These are phyloP conservation scores for Andrena cerasifolii DNA, from an alignment of 1,140 invertebrate species.

Conservation along the genomic window DNA sequence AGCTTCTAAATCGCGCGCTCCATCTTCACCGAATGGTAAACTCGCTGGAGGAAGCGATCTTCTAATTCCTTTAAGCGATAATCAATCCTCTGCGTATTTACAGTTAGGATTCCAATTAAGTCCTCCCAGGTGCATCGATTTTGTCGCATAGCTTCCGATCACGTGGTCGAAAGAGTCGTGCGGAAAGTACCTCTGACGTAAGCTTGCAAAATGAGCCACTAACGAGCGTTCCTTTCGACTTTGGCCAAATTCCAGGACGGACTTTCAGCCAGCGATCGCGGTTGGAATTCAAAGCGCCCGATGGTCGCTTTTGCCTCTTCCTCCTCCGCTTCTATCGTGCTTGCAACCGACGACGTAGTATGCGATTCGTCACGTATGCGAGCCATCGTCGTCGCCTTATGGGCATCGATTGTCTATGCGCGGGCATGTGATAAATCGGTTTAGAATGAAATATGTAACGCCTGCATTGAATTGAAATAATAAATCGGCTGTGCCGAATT, in stretches of 20 bases:
- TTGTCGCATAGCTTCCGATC: constrained; percentile 35
- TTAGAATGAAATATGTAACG: constrained; percentile 35
- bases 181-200: constrained; percentile 34
- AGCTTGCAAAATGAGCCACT: constrained; percentile 25
- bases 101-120: not conserved
- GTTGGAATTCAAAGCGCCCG: constrained; percentile 63
- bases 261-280: constrained; percentile 64
- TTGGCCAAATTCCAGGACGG: constrained; percentile 70
- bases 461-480: constrained; percentile 28
- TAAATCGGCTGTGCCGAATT: not conserved
- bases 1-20: no score
- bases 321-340: constrained; percentile 37
- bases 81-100: not conserved
- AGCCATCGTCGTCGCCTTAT: constrained; percentile 36
- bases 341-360: constrained; percentile 5
- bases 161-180: not conserved
- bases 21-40: not conserved
- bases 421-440: constrained; percentile 1
- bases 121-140: not conserved
- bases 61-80: not conserved
- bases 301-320: not conserved
- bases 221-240: constrained; percentile 62
- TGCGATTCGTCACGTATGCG: constrained; percentile 20
- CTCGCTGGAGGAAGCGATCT: not conserved
- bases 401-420: constrained; percentile 14